Evolutionary conservation across 2,797 vertebrate species (phyloP).

Genomic region (Gallinago nigripennis): DNA sequence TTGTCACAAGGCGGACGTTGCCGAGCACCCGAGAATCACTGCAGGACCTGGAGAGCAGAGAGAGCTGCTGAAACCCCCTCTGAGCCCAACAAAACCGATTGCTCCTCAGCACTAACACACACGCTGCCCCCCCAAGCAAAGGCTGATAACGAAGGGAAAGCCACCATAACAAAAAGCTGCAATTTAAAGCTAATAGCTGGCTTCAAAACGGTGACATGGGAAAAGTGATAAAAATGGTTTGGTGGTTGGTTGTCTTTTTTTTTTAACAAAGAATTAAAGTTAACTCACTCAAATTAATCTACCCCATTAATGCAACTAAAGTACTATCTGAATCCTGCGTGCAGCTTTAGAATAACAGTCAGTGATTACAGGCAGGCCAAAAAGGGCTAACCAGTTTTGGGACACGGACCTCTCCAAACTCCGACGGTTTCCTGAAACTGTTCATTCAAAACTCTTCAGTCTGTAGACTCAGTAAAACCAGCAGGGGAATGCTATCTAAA

Average conservation of each 20-base stretch:
- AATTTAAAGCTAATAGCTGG: neutral
- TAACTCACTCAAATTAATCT: neutral
- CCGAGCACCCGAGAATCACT: neutral
- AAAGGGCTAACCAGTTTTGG: neutral
- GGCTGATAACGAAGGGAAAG: neutral
- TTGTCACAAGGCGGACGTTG: neutral
- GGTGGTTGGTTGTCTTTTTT: neutral
- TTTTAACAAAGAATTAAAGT: neutral
- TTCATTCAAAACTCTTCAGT: neutral
- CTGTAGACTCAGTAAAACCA: neutral
- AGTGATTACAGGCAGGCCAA: neutral
- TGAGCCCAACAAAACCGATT: neutral
- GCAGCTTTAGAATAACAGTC: neutral
- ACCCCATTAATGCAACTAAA: neutral
- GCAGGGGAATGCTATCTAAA: accelerated
- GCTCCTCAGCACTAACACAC: constrained; percentile 13
- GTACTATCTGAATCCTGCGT: neutral
- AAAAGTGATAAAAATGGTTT: neutral
- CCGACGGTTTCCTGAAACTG: neutral
- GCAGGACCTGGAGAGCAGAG: neutral
- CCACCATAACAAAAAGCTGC: neutral
- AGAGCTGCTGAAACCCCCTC: neutral
- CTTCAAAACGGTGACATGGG: neutral
- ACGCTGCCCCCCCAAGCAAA: neutral
- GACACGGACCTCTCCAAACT: neutral